Conservation (phyloP, 2,888 invertebrate species). For the Auanema freiburgensis region DNA sequence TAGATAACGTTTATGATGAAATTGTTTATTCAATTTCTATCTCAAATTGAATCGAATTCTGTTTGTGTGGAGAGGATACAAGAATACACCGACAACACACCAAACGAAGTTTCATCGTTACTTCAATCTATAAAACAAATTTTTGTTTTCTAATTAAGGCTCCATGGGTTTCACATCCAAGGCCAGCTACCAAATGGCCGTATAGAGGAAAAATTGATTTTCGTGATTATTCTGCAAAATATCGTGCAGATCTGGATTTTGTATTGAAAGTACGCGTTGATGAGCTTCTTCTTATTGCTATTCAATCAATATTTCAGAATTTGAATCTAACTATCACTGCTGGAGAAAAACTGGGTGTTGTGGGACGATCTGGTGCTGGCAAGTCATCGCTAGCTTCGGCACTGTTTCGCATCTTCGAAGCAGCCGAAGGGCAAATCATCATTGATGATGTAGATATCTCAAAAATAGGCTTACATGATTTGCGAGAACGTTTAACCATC, state of each 20-base stretch:
- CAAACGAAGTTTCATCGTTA: conserved; percentile 49
- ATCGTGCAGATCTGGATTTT: conserved; percentile 77
- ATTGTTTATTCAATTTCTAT: conserved; percentile 93
- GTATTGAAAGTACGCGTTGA: conserved; percentile 64
- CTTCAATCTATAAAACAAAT: too few relatives aligned
- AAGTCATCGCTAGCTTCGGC: conserved; percentile 62
- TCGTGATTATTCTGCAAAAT: conserved; percentile 65
- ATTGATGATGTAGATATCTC: conserved; percentile 52
- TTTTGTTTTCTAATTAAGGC: conserved; percentile 31
- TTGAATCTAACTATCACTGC: conserved; percentile 69
- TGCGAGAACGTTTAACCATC: conserved; percentile 82
- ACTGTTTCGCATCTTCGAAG: conserved; percentile 61
- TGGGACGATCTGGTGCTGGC: conserved; percentile 66
- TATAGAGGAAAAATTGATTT: conserved; percentile 33
- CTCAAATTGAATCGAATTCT: conserved; percentile 94
- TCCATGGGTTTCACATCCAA: conserved; percentile 30
- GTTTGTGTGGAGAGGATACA: conserved; percentile 84
- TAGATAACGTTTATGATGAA: conserved; percentile 92
- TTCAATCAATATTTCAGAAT: too few relatives aligned
- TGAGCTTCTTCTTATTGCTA: too few relatives aligned
- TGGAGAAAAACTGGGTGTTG: conserved; percentile 70
- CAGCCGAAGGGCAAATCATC: conserved; percentile 53
- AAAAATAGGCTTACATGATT: conserved; percentile 78
- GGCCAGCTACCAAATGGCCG: conserved; percentile 40
- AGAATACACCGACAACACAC: conserved; percentile 53